These are phyloP conservation scores for Psilanteris sp. DNA, from an alignment of 1,140 invertebrate genomes.

Conservation along the genomic window DNA sequence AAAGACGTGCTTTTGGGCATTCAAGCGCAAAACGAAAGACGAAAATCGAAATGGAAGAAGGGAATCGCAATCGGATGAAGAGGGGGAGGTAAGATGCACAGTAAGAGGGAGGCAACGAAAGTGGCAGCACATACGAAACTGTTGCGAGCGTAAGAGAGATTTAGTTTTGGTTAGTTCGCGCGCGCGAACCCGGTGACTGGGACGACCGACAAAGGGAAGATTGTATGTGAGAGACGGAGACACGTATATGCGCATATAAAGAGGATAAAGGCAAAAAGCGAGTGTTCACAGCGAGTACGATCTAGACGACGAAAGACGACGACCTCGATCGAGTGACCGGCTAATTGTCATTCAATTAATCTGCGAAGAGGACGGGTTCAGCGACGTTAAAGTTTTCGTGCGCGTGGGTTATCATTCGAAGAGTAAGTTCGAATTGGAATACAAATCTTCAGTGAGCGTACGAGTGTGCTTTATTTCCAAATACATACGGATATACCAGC, in stretches of 20 bases:
- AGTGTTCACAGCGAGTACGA: conserved; percentile 56
- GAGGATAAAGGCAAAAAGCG: conserved; percentile 19
- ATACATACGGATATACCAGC: conserved; percentile 4
- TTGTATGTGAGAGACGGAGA: conserved; percentile 58
- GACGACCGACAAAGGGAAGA: conserved; percentile 69
- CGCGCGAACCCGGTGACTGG: conserved; percentile 79
- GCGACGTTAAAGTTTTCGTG: conserved; percentile 39
- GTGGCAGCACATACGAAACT: conserved; percentile 68
- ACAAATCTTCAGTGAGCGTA: conserved; percentile 18
- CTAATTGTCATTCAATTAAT: too few relatives aligned
- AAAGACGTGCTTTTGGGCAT: conserved; percentile 8
- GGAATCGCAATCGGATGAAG: conserved; percentile 36
- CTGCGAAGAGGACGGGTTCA: too few relatives aligned
- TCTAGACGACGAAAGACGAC: conserved; percentile 58
- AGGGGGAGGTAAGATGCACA: conserved; percentile 47
- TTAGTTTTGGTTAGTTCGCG: conserved; percentile 79
- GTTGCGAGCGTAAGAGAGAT: conserved; percentile 70
- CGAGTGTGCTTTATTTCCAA: conserved; percentile 21
- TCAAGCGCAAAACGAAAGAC: conserved; percentile 47
- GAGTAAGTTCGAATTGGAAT: conserved; percentile 39
- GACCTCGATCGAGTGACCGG: conserved; percentile 40
- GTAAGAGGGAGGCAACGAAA: conserved; percentile 61
- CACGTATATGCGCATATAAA: conserved; percentile 12
- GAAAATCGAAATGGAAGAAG: conserved; percentile 57
- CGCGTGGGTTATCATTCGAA: conserved; percentile 46